Conservation (phyloP, 92 coral and sea anemone species). For the Porites evermanni region DNA sequence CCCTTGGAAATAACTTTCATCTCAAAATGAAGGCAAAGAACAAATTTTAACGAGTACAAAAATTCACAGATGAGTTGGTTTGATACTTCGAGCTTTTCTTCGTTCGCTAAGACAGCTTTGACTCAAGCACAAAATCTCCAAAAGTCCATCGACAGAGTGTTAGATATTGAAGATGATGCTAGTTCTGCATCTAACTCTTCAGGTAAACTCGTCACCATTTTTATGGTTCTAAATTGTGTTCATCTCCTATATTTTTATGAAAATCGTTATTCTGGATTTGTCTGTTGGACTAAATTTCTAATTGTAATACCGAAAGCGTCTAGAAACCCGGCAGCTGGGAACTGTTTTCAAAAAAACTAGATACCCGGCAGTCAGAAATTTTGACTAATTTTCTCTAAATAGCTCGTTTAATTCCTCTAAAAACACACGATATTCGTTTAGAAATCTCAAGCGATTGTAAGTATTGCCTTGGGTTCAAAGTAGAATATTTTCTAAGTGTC, state of each 20-base stretch:
- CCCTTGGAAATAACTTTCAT: conserved; percentile 42
- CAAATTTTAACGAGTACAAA: not conserved
- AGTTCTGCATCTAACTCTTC: conserved; percentile 21
- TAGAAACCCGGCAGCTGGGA: too few relatives aligned
- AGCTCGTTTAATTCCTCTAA: too few relatives aligned
- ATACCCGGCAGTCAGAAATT: too few relatives aligned
- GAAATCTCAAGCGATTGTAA: too few relatives aligned
- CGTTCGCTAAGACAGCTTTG: conserved; percentile 86
- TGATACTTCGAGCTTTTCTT: conserved; percentile 81
- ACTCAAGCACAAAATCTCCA: conserved; percentile 79
- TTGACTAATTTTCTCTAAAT: too few relatives aligned
- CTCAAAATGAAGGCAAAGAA: not conserved
- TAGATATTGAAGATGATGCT: conserved; percentile 84
- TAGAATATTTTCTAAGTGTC: too few relatives aligned
- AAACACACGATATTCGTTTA: too few relatives aligned
- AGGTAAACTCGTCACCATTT: conserved; percentile 23
- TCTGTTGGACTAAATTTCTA: too few relatives aligned
- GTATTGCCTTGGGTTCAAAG: too few relatives aligned
- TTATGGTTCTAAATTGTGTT: not conserved
- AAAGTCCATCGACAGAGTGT: conserved; percentile 92
- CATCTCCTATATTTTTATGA: too few relatives aligned
- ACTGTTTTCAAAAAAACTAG: too few relatives aligned
- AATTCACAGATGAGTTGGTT: conserved; percentile 88
- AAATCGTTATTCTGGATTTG: not conserved
- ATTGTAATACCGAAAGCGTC: too few relatives aligned